Evolutionary conservation across 2,113 vertebrate genomes (phyloP).

Genomic region (Australoheros scitulus): DNA sequence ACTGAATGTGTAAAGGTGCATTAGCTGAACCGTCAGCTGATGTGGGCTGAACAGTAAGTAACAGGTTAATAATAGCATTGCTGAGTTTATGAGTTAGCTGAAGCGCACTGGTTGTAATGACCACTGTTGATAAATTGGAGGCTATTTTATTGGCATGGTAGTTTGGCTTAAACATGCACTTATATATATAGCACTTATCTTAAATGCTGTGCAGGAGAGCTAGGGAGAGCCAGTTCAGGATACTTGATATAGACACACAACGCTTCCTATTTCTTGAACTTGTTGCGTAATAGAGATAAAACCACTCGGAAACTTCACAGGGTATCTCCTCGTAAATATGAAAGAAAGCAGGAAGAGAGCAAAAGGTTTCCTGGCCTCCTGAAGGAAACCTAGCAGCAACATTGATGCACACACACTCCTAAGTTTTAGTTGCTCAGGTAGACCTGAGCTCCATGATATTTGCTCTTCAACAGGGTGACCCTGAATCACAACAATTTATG

Average conservation of each 20-base stretch:
- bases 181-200: too few species aligned
- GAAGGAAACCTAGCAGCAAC: not conserved
- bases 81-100: not conserved
- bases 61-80: not conserved
- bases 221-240: not conserved
- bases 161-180: not conserved
- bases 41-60: not conserved
- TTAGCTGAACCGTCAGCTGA: too few species aligned
- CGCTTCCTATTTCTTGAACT: not conserved
- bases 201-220: not conserved
- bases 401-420: not conserved
- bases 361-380: not conserved
- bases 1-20: not conserved
- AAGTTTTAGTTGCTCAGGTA: not conserved
- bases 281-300: not conserved
- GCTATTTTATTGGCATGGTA: not conserved
- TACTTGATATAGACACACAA: not conserved
- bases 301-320: not conserved
- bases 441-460: not conserved
- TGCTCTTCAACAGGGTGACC: not conserved
- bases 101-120: not conserved
- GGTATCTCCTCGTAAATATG: not conserved
- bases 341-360: not conserved
- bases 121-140: not conserved
- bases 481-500: constrained; percentile 1